A percentile compares a stretch with the other conserved stretches of the same genome.
These are phyloP conservation scores for Agrotis clavis DNA, from an alignment of 2,888 invertebrate species.

Conservation along the genomic window DNA sequence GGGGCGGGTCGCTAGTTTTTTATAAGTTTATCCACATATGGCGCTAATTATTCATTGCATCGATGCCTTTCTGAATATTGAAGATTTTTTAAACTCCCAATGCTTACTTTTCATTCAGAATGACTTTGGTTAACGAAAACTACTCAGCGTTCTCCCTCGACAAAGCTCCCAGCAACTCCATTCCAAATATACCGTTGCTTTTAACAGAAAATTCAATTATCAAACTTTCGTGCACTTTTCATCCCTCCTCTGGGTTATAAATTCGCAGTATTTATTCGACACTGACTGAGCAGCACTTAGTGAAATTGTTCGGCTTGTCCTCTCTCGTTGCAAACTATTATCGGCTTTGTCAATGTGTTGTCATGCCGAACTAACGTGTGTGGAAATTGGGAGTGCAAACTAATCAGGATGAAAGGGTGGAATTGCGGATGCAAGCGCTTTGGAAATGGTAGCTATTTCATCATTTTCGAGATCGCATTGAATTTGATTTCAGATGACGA, in stretches of 20 bases:
- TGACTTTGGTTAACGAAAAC: not conserved
- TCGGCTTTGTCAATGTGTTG: constrained; percentile 26
- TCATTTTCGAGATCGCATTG: not conserved
- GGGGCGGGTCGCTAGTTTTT: no score
- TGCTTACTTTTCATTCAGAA: not conserved
- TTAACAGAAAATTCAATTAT: constrained; percentile 11
- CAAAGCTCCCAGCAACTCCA: not conserved
- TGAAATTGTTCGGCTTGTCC: constrained; percentile 24
- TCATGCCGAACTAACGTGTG: constrained; percentile 7
- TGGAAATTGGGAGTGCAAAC: constrained; percentile 1
- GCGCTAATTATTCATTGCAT: not conserved
- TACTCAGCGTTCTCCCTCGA: not conserved
- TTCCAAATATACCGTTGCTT: not conserved
- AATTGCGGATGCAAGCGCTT: not conserved
- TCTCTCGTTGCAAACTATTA: constrained; percentile 19
- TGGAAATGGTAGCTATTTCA: not conserved
- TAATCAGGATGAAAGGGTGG: constrained; percentile 6
- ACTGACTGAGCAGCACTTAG: constrained; percentile 38
- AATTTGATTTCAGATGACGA: not conserved
- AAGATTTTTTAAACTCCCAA: no score
- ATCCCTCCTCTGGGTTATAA: constrained; percentile 1
- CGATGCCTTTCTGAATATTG: not conserved
- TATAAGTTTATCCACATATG: no score
- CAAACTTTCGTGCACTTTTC: constrained; percentile 5
- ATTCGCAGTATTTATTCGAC: constrained; percentile 30